phyloP scores from a whole-genome alignment of 2,797 vertebrate genomes.

The Aldrovandia affinis region DNA sequence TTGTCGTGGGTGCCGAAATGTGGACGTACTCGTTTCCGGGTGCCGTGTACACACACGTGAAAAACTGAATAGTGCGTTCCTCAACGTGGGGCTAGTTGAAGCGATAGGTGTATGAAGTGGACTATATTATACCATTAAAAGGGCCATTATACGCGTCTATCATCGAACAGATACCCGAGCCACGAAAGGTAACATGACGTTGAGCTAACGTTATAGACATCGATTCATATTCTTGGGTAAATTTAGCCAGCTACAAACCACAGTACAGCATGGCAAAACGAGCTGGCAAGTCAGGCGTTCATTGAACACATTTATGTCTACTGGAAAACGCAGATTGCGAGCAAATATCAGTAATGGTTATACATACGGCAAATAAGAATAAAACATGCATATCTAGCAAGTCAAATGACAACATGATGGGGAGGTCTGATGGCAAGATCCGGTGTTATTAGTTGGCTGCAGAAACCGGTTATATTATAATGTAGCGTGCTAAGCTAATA shows the following conservation, averaged over 20 bases:
- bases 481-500: no score
- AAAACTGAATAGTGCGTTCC: background rate
- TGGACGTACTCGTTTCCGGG: constrained; percentile 29
- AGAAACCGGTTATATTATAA: no score
- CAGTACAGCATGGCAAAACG: background rate
- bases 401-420: no score
- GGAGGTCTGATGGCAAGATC: no score
- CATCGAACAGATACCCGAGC: background rate
- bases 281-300: background rate
- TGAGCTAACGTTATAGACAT: background rate
- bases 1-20: background rate
- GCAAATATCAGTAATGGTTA: no score
- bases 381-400: no score
- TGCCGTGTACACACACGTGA: constrained; percentile 32
- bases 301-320: background rate
- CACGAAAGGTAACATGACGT: background rate
- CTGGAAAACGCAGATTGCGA: no score
- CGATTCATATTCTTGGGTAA: background rate
- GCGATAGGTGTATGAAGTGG: background rate
- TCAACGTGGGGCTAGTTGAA: no score
- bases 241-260: background rate
- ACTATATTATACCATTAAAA: background rate
- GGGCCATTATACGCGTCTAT: background rate
- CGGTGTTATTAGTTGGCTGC: no score
- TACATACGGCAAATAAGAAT: no score